Evolutionary conservation across 1,140 invertebrate genomes (phyloP).

Genomic region (Chironomus striatipennis): DNA sequence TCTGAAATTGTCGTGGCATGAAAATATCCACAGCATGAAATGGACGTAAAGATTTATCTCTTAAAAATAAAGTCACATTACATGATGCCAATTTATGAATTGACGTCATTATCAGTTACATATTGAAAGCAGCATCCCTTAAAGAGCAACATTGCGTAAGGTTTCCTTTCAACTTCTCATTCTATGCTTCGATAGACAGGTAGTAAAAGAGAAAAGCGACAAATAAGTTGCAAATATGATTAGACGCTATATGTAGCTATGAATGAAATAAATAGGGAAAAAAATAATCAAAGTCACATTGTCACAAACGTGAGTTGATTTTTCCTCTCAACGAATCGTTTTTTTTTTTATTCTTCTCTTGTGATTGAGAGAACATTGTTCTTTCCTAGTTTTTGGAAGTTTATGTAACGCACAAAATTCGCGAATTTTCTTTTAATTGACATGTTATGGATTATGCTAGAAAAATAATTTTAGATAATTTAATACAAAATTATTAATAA

Average conservation of each 20-base stretch:
- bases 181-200: too few species aligned
- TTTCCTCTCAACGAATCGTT: neutral
- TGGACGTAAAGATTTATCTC: too few species aligned
- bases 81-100: neutral
- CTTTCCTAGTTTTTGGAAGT: neutral
- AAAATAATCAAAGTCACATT: neutral
- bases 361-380: neutral
- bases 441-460: too few species aligned
- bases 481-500: too few species aligned
- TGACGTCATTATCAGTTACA: neutral
- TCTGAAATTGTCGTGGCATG: too few species aligned
- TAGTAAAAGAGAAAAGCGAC: neutral
- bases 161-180: neutral
- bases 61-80: neutral
- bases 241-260: neutral
- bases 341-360: neutral
- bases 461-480: too few species aligned
- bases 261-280: neutral
- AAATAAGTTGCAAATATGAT: neutral
- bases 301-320: neutral
- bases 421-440: neutral
- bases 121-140: neutral
- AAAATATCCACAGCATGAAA: too few species aligned
- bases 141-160: neutral
- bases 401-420: too few species aligned